Base-by-base conservation (phyloP, 2,888 invertebrate species). In the Ellobium chinense region DNA sequence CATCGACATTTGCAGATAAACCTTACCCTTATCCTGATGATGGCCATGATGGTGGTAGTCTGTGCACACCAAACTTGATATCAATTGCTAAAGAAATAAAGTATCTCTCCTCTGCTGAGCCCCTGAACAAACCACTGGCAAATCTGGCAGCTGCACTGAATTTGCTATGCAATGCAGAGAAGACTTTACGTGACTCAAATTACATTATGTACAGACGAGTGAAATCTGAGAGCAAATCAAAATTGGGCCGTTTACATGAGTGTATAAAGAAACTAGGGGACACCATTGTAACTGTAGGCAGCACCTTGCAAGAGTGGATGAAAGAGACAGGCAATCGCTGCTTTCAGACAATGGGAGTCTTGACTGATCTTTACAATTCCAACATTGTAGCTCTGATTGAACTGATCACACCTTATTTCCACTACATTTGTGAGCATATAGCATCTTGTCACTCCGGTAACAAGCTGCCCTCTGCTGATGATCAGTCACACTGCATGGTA, bases 351-450 rank as follows among this genome's bases (percentile, higher is more conserved):
- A 63, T 78, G 72, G 72, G 63, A 46, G 58, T 72, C 14, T 63
- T 78, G 9, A 63, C 78, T 29, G 72, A 78, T 9, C 14, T 72
- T 34, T 78, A 78, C 34, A 70, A 78, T 31, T 66, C 78, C 12
- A 78, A 78, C 21, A 72, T 78, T 29, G 27, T 63, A n/a, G 68
- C 58, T 5, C 56, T 78, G 29, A 72, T 63, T 54, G 78, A 78
- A 27, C 46, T 78, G 5, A 78, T 78, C 4, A 78, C 78, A 4
- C 78, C 78, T 1, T 78, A 78, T 31, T 78, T 78, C 29, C 78
- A 78, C 46, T 46, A 78, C 27, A 54, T 78, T 9, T 78, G 78
- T 63, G 72, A 72, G 36, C 65, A 72, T 0, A 78, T 78, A 39
- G 78, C 78, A 46, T 63, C 70, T 24, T 70, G 72, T 24, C 78